phyloP scores from a whole-genome alignment of 2,797 vertebrate species.

The Phalloptychus januarius region DNA sequence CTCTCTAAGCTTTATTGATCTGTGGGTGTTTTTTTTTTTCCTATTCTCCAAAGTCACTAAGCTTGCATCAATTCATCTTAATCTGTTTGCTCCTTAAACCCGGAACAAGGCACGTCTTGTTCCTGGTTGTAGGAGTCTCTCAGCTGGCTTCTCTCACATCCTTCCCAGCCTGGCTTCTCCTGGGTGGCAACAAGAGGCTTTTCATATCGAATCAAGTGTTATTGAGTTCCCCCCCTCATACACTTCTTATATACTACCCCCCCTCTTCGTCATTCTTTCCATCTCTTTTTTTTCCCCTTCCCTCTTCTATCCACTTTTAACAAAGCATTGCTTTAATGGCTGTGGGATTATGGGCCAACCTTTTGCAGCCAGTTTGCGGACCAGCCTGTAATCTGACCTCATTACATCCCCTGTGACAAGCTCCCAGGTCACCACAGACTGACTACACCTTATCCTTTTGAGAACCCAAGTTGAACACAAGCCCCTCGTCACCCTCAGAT shows the following conservation, averaged over 20 bases:
- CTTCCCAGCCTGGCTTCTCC: slow-evolving; percentile 75
- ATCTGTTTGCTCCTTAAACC: slow-evolving; percentile 85
- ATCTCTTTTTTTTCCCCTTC: slow-evolving; percentile 58
- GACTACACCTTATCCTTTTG: slow-evolving; percentile 75
- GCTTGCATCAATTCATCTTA: slow-evolving; percentile 84
- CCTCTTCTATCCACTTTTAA: slow-evolving; percentile 76
- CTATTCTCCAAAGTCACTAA: slow-evolving; percentile 82
- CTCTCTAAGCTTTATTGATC: slow-evolving; percentile 83
- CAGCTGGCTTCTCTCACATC: slow-evolving; percentile 81
- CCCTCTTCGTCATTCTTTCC: slow-evolving; percentile 64
- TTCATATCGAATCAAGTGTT: slow-evolving; percentile 86
- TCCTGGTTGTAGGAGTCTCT: slow-evolving; percentile 81
- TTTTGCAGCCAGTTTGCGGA: slow-evolving; percentile 80
- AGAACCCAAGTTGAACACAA: slow-evolving; percentile 62
- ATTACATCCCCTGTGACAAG: slow-evolving; percentile 84
- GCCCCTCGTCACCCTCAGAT: slow-evolving; percentile 52
- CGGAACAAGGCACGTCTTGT: slow-evolving; percentile 86
- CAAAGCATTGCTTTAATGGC: slow-evolving; percentile 85
- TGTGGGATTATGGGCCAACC: slow-evolving; percentile 81
- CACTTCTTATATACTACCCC: slow-evolving; percentile 73
- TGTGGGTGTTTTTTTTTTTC: slow-evolving; percentile 71
- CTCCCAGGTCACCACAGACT: slow-evolving; percentile 73
- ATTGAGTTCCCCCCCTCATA: slow-evolving; percentile 79
- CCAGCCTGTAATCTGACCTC: slow-evolving; percentile 86
- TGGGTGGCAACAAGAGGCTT: slow-evolving; percentile 84